Base-by-base conservation (phyloP, 2,797 vertebrate genomes). In the Myotis daubentonii region DNA sequence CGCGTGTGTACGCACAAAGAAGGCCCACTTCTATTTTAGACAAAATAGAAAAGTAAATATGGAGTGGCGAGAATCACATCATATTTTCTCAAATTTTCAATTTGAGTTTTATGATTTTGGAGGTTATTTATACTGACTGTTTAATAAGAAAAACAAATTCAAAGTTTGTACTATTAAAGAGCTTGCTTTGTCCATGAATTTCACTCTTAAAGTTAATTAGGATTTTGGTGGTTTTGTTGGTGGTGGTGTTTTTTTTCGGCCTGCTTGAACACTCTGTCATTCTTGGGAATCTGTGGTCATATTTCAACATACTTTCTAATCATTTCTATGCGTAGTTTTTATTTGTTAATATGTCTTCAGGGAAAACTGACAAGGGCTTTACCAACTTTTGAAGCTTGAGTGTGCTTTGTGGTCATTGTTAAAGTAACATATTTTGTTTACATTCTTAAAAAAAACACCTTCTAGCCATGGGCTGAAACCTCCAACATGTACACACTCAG, bases 1-100 rank as follows among this genome's bases (percentile, higher is more conserved):
- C 30, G 19, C 4, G 19, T 22, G 44, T 0, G 33, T 22, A 0
- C 1, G 0, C 2, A 6, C 6, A 12, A 10, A 13, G 12, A n/a
- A 60, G 25, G 33, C 15, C 38, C 25, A 0, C n/a, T 65, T 85
- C 33, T 76, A 1, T 76, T 85, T 53, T 23, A 82, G 55, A 85
- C 38, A 76, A 74, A 74, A 28, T 30, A 33, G 51, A 79, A 66
- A 74, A 65, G 51, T 23, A 57, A 76, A 17, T 25, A 65, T 11
- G 1, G 60, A 19, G 0, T 19, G 23, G 22, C 10, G 33, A 55
- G 44, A 71, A 19, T 41, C 44, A 47, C 10, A 16, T 47, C 44
- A 1, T 65, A 23, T 57, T 95, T 89, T 74, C 62, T 87, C 60
- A 72, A 81, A 81, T 10, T 49, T 78, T 33, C 53, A 20, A 78